phyloP scores from a whole-genome alignment of 2,797 vertebrate genomes.

The Rhinogobio ventralis region DNA sequence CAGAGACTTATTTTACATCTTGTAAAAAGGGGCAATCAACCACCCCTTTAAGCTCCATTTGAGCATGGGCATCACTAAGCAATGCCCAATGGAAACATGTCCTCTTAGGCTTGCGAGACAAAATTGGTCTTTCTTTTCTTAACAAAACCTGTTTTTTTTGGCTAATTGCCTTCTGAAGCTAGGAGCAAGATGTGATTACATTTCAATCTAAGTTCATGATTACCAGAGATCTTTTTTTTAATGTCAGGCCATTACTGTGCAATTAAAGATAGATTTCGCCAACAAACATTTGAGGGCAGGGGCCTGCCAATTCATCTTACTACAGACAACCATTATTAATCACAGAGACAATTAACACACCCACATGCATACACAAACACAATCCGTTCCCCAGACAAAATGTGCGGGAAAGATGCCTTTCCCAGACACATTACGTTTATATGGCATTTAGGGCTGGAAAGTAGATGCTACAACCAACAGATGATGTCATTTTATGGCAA shows the following conservation, averaged over 20 bases:
- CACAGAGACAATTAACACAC: constrained; percentile 64
- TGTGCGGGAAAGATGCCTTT: constrained; percentile 47
- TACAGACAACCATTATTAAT: constrained; percentile 72
- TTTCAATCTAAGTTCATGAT: constrained; percentile 55
- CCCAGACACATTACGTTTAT: constrained; percentile 51
- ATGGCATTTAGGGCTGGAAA: constrained; percentile 34
- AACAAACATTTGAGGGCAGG: constrained; percentile 60
- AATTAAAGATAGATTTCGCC: constrained; percentile 72
- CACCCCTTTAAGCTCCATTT: constrained; percentile 30
- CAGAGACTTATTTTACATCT: no score
- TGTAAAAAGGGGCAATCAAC: no score
- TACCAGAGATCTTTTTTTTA: constrained; percentile 56
- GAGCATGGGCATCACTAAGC: constrained; percentile 38
- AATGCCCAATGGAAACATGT: constrained; percentile 45
- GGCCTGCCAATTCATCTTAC: constrained; percentile 72
- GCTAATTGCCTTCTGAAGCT: constrained; percentile 47
- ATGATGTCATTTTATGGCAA: not conserved
- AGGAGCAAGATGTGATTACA: constrained; percentile 46
- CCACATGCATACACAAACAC: constrained; percentile 38
- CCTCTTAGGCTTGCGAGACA: constrained; percentile 21
- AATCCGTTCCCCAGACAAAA: constrained; percentile 42
- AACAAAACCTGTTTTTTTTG: constrained; percentile 40
- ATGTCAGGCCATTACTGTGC: constrained; percentile 68
- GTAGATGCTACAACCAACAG: not conserved
- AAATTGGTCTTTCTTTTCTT: constrained; percentile 35